Evolutionary conservation across 2,888 invertebrate species (phyloP), one percentile per base, ranked within the genome.

Genomic region (Ametastegia equiseti): DNA sequence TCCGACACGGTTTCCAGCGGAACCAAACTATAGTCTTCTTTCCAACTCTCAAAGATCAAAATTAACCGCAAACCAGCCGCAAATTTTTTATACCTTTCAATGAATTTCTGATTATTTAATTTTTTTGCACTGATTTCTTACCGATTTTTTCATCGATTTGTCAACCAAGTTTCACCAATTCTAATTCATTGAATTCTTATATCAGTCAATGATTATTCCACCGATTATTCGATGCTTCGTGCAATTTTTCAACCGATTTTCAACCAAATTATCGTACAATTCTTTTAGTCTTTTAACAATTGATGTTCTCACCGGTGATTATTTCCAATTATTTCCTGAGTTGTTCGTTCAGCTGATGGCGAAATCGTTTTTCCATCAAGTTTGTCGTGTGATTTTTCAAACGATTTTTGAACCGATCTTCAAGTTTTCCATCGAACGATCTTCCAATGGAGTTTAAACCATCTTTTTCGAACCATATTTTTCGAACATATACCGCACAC

Each of bases 11-110:
- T 47, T 71, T 30, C 71, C 15, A 47, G 47, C 71, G 71, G 36
- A 71, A 47, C 71, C 71, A 45, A 71, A 47, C 71, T 23, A 47
- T 47, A 23, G 71, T 47, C 42, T 60, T 30, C 60, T 45, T 23
- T 19, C 71, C 45, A 23, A 27, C 71, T 71, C 27, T 47, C 45
- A 71, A 47, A 71, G 27, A 71, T 71, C 45, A 27, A 47, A 71
- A 30, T 33, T 47, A 69, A 27, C 42, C 67, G 36, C 71, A 36
- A 45, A 7, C 27, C 47, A 47, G 45, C 27, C 30, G 23, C 42
- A 45, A 45, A 30, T 13, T 45, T 45, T 47, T 15, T 19, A 13
- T 30, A 45, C 42, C 39, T 23, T 67, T 67, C 67, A 67, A 67
- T 36, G 19, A 67, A 67, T 19, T 23, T 67, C 42, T 9, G 19